A percentile compares a stretch with the other conserved stretches of the same genome.
These are phyloP conservation scores for Furnarius figulus DNA, from an alignment of 2,113 vertebrate genomes.

Conservation along the genomic window DNA sequence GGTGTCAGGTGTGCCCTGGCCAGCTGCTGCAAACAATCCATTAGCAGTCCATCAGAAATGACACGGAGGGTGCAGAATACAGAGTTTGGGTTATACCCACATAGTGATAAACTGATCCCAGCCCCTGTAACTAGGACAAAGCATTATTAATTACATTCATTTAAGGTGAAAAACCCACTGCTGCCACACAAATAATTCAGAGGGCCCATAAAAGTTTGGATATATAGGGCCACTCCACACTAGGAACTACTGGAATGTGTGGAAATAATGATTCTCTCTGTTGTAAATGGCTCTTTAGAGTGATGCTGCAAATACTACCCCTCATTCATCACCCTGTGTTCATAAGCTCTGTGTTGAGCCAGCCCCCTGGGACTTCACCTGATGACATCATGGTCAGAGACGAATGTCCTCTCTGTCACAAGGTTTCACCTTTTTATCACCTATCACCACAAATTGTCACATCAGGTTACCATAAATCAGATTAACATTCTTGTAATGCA, in stretches of 20 bases:
- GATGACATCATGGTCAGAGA: neutral
- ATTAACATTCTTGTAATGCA: neutral
- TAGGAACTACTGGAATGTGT: neutral
- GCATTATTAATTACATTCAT: neutral
- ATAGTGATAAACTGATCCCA: too few relatives aligned
- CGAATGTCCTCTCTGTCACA: neutral
- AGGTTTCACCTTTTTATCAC: slow-evolving; percentile 17
- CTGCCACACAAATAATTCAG: neutral
- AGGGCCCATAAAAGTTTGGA: neutral
- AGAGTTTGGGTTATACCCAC: too few relatives aligned
- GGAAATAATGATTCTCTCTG: neutral
- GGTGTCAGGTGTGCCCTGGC: too few relatives aligned
- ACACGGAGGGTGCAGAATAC: too few relatives aligned
- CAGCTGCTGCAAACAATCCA: too few relatives aligned
- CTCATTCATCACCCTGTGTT: neutral
- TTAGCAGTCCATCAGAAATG: too few relatives aligned
- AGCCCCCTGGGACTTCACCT: accelerated
- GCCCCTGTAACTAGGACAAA: neutral
- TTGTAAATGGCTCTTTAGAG: neutral
- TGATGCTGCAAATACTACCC: slow-evolving; percentile 15
- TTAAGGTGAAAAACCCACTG: neutral
- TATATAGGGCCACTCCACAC: neutral
- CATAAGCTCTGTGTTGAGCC: neutral
- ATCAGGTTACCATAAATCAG: neutral
- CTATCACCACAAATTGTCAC: neutral